Base-by-base conservation (phyloP, 1,140 invertebrate genomes). In the Pteromalus puparum region DNA sequence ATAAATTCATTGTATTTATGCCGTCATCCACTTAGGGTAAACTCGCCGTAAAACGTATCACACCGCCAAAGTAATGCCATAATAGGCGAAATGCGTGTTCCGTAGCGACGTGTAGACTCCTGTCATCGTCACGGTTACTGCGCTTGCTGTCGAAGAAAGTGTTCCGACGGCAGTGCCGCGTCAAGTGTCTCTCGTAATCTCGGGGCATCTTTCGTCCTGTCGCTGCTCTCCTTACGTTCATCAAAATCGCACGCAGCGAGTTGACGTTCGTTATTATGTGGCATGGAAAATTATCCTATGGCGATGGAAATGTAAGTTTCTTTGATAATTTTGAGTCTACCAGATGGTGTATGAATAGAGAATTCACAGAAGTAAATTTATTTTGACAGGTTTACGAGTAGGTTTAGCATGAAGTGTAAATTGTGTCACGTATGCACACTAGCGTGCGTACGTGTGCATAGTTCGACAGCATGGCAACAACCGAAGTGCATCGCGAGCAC, bases 91-190 rank as follows among this genome's bases (percentile, higher is more conserved):
- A 61, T 61, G 21, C 53, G 53, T 61, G 53, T 61, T 61, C 18
- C 53, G 53, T 61, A 18, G 53, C 53, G 18, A 61, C 18, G 53
- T 21, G 53, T n/a, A 61, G 53, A 61, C 18, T 61, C 21, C n/a
- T 61, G 53, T 70, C 67, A 28, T 70, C 67, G 67, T 70, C 67
- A 70, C 67, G 24, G 67, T 13, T 30, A 70, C 24, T 30, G 67
- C 24, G 28, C 28, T 13, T 28, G 2, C 18, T 21, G 6, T 61
- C 10, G 67, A 70, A 70, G 67, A 70, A 70, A 70, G 67, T 70
- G 26, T 70, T 70, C 3, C 67, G 21, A n/a, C 1, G 53, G 21
- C 18, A n/a, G 21, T n/a, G 67, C 26, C 67, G 26, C 67, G 3
- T 61, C 53, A 61, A 61, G 24, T 15, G 6, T 70, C 12, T 6